Conservation (phyloP, 2,797 vertebrate species). For the Cryptoblepharus egeriae region DNA sequence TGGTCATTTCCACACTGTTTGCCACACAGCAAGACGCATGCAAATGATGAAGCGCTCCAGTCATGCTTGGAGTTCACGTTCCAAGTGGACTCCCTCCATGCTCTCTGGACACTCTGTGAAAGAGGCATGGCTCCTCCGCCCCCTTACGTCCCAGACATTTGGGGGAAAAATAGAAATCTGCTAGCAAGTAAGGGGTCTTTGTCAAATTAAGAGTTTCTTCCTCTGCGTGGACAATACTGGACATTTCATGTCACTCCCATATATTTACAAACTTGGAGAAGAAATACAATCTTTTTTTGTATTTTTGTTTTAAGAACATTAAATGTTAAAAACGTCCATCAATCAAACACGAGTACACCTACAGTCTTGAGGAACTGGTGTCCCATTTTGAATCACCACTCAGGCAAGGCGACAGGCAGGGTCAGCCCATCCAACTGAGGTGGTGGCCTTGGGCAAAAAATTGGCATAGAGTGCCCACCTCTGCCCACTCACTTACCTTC, state of each 20-base stretch:
- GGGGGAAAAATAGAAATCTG: slow-evolving; percentile 59
- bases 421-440: no score
- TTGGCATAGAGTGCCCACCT: no score
- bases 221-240: slow-evolving; percentile 68
- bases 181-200: slow-evolving; percentile 65
- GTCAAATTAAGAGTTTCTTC: slow-evolving; percentile 66
- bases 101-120: slow-evolving; percentile 49
- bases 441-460: no score
- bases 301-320: slow-evolving; percentile 69
- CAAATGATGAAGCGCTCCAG: slow-evolving; percentile 58
- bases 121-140: slow-evolving; percentile 40
- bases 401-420: slow-evolving; percentile 51
- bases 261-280: slow-evolving; percentile 75
- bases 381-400: slow-evolving; percentile 60
- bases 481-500: no score
- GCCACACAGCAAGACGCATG: slow-evolving; percentile 62
- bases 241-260: slow-evolving; percentile 65
- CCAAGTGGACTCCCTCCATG: slow-evolving; percentile 13
- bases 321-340: slow-evolving; percentile 72
- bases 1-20: slow-evolving; percentile 59
- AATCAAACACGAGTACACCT: slow-evolving; percentile 71
- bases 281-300: slow-evolving; percentile 59
- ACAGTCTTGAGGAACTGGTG: slow-evolving; percentile 70
- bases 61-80: slow-evolving; percentile 43
- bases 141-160: slow-evolving; percentile 41